phyloP scores from a whole-genome alignment of 2,888 invertebrate genomes.

The Torymus texanus region DNA sequence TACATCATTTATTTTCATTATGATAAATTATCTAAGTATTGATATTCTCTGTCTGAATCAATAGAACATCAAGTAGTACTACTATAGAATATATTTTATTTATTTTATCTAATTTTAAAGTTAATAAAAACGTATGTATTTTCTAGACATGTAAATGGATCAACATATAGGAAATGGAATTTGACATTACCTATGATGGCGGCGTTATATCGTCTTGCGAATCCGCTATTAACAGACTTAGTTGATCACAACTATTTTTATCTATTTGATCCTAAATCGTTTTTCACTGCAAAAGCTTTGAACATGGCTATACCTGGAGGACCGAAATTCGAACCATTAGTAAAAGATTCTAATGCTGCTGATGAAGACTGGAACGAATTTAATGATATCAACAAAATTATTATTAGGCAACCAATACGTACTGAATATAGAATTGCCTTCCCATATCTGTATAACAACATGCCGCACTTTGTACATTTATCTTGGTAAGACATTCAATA shows the following conservation, averaged over 20 bases:
- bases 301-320: conserved; percentile 99
- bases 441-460: conserved; percentile 98
- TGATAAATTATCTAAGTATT: conserved; percentile 53
- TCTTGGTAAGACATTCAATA: conserved; percentile 87
- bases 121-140: conserved; percentile 17
- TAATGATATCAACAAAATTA: conserved; percentile 99
- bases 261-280: conserved; percentile 98
- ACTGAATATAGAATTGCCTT: conserved; percentile 99
- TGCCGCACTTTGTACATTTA: conserved; percentile 98
- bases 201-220: conserved; percentile 96
- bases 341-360: conserved; percentile 97
- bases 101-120: conserved; percentile 15
- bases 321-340: conserved; percentile 99
- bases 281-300: conserved; percentile 99
- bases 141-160: conserved; percentile 91
- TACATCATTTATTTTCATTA: conserved; percentile 3
- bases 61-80: conserved; percentile 62
- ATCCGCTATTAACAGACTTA: conserved; percentile 97
- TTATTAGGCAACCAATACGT: conserved; percentile 97
- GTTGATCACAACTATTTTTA: conserved; percentile 99
- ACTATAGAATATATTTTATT: conserved; percentile 25
- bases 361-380: conserved; percentile 99
- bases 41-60: conserved; percentile 51
- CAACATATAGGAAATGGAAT: conserved; percentile 98
- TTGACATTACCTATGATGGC: conserved; percentile 97